Evolutionary conservation across 2,113 vertebrate species (phyloP), one percentile per base, ranked within the genome.

Genomic region (Asarcornis scutulata): DNA sequence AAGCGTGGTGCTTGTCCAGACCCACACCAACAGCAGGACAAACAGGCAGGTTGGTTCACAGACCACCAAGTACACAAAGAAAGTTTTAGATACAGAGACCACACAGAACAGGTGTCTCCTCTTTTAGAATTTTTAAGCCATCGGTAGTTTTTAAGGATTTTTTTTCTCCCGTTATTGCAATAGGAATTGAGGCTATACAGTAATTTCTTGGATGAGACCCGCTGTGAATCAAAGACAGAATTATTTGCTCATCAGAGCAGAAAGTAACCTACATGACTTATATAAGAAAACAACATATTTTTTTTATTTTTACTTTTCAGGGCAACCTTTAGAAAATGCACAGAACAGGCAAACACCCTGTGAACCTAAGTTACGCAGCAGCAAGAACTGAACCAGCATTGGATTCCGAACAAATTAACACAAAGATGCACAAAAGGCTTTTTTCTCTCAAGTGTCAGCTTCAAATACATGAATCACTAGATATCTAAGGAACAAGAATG

Each of bases 331-430:
- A 48, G 34, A 26, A 69, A 40, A 10, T 4, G 1, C 31, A 3
- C 14, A 17, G 77, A 7, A 2, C 42, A 34, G 50, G 69, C 44
- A 71, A 56, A n/a, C 13, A 3, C 1, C 0, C 20, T 6, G 2
- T 12, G 55, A 40, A 14, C 3, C 1, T 26, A 26, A 13, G 38
- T 7, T 1, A 3, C 0, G 0, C 5, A 25, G 80, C 25, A 59
- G 52, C 46, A 55, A 21, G 42, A 46, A 8, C 26, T 5, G 44
- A 67, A 34, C 40, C 74, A 71, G 79, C 36, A 1, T 4, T 64
- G 1, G 5, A 7, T 29, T n/a, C 77, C 21, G 48, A 25, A 13
- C 23, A 55, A 32, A 48, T 1, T 53, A 27, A 38, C 31, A 25
- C 69, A 27, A 18, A 46, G 72, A 27, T 7, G 42, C 17, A 16